Conservation (phyloP, 2,113 vertebrate genomes). For the Ctenodactylus gundi region DNA sequence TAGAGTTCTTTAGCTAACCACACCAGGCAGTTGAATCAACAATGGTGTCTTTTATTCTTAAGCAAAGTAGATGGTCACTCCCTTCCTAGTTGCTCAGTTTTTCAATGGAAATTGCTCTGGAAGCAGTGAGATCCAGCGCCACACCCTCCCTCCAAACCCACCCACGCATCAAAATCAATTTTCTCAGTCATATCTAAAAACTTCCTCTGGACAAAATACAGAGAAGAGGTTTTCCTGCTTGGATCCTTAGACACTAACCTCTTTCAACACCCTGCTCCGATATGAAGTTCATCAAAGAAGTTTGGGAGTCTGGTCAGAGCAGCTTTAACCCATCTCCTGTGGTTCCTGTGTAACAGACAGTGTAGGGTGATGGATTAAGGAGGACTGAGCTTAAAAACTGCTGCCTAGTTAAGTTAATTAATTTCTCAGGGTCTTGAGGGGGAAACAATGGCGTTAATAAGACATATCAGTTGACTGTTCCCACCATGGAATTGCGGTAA, state of each 20-base stretch:
- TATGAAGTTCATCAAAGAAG: neutral
- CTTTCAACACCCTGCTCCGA: neutral
- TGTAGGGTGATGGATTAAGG: neutral
- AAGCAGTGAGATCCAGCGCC: constrained; percentile 3
- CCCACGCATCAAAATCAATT: neutral
- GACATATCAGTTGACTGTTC: neutral
- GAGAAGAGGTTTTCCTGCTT: neutral
- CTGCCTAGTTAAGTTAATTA: neutral
- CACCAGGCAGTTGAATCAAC: neutral
- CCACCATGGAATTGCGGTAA: neutral
- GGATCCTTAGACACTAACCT: neutral
- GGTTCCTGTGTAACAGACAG: neutral
- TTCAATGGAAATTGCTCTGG: constrained; percentile 21
- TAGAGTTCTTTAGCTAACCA: neutral
- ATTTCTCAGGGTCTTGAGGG: neutral
- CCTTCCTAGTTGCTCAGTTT: neutral
- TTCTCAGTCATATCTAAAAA: neutral
- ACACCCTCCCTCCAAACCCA: neutral
- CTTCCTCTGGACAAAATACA: neutral
- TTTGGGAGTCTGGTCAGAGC: neutral
- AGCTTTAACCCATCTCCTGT: neutral
- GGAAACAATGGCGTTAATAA: neutral
- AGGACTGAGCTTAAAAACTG: neutral
- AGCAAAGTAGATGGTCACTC: neutral
- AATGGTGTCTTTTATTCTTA: constrained; percentile 45